Evolutionary conservation across 2,797 vertebrate genomes (phyloP).

Genomic region (Neosilurus mollespiculum): DNA sequence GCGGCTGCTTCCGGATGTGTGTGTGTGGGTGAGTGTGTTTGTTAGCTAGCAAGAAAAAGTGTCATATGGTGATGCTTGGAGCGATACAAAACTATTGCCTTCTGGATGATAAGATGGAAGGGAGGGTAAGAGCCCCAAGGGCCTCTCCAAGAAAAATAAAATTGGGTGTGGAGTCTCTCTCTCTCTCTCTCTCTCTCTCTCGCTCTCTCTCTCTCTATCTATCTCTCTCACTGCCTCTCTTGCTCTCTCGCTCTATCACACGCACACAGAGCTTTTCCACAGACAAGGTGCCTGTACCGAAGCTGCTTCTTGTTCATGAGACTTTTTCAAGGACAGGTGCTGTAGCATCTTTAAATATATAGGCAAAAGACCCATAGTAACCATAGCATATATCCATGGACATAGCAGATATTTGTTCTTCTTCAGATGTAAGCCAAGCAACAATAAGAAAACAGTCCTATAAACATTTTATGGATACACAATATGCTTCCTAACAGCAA

Average conservation of each 20-base stretch:
- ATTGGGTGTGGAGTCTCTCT: slow-evolving; percentile 11
- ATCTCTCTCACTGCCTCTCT: not conserved
- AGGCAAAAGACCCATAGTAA: not conserved
- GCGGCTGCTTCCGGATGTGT: slow-evolving; percentile 51
- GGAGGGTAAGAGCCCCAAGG: slow-evolving; percentile 31
- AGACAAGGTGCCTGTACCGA: not conserved
- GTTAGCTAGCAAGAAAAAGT: slow-evolving; percentile 49
- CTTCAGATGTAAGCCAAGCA: not conserved
- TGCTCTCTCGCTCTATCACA: not conserved
- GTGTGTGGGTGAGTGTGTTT: slow-evolving; percentile 50
- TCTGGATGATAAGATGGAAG: slow-evolving; percentile 47
- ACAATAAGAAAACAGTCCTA: not conserved
- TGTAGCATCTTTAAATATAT: not conserved
- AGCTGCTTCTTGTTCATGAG: not conserved
- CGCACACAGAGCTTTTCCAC: not conserved
- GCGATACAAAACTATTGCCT: slow-evolving; percentile 50
- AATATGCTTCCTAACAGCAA: not conserved
- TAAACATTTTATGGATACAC: not conserved
- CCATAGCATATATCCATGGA: too few relatives aligned
- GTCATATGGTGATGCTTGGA: slow-evolving; percentile 56
- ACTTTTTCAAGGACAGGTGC: not conserved
- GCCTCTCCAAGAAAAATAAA: slow-evolving; percentile 18
- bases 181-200: not conserved
- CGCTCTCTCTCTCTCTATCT: not conserved
- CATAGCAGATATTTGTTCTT: not conserved